Conservation (phyloP, 2,113 vertebrate species). For the Oncorhynchus tshawytscha region DNA sequence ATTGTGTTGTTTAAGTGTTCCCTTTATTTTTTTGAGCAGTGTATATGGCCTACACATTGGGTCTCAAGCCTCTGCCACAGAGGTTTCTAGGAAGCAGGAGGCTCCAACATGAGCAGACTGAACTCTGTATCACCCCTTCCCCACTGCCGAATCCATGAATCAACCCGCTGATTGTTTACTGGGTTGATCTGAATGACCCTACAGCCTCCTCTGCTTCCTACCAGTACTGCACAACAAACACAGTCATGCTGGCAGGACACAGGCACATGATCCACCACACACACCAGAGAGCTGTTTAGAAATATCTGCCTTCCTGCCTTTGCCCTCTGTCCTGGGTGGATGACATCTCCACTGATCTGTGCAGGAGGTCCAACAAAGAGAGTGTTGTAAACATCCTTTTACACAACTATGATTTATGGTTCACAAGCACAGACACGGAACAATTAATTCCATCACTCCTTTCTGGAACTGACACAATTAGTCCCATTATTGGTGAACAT, state of each 20-base stretch:
- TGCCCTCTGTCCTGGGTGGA: not conserved
- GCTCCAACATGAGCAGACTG: conserved; percentile 16
- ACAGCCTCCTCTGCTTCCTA: not conserved
- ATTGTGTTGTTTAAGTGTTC: too few species aligned
- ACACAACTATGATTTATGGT: not conserved
- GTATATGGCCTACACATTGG: conserved; percentile 34
- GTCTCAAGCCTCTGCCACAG: conserved; percentile 20
- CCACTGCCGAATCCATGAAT: conserved; percentile 7
- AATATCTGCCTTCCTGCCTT: not conserved
- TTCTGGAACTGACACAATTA: not conserved
- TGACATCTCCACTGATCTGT: not conserved
- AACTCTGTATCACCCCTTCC: conserved; percentile 36
- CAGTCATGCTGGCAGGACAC: not conserved
- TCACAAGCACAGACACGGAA: not conserved
- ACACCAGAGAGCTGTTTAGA: not conserved
- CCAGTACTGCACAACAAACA: not conserved
- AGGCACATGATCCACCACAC: not conserved
- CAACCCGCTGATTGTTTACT: conserved; percentile 15
- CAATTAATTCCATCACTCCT: not conserved
- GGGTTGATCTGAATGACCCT: conserved; percentile 11
- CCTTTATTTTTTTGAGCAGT: too few species aligned
- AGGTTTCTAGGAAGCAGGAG: conserved; percentile 42
- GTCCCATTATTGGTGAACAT: not conserved
- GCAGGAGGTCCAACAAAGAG: not conserved
- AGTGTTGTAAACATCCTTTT: not conserved